Evolutionary conservation across 2,797 vertebrate species (phyloP).

Genomic region (Falco columbarius): DNA sequence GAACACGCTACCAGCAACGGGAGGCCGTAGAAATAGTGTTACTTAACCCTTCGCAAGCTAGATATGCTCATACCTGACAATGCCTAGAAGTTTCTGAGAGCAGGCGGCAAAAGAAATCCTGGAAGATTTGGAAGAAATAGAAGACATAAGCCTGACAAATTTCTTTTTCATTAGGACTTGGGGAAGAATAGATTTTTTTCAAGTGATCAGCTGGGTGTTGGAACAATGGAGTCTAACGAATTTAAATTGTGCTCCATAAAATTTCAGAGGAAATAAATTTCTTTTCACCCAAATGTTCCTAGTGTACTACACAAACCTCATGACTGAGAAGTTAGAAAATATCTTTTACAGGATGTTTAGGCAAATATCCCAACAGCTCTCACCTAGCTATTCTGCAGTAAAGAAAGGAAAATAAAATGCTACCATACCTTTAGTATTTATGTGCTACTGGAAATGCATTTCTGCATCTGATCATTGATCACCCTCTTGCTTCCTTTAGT

Average conservation of each 20-base stretch:
- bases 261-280: not conserved
- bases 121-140: not conserved
- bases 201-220: not conserved
- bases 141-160: not conserved
- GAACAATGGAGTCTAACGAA: not conserved
- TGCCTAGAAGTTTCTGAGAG: not conserved
- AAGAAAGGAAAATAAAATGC: not conserved
- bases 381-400: not conserved
- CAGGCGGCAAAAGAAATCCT: not conserved
- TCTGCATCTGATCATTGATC: not conserved
- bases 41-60: conserved; percentile 49
- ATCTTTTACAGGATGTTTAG: not conserved
- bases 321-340: not conserved
- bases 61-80: not conserved
- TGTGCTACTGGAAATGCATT: not conserved
- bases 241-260: not conserved
- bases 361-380: not conserved
- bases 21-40: conserved; percentile 9
- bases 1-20: conserved; percentile 34
- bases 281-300: not conserved
- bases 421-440: not conserved
- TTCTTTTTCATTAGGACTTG: not conserved
- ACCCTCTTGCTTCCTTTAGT: not conserved
- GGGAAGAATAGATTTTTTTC: not conserved
- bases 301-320: not conserved